phyloP scores from a whole-genome alignment of 2,797 vertebrate species.

The Microctenopoma stevenorrisi region DNA sequence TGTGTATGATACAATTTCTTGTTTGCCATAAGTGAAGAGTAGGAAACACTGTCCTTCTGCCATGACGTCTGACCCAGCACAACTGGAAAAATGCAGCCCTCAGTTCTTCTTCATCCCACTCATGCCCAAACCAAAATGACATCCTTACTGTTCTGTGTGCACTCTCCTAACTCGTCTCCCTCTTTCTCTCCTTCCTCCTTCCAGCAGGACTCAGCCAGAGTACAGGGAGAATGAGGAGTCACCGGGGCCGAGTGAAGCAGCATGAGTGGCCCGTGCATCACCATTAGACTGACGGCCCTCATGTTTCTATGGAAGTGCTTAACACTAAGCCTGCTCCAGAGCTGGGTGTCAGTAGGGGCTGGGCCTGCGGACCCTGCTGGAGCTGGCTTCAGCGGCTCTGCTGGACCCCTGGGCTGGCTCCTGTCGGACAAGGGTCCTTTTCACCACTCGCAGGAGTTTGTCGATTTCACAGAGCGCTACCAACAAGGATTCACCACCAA shows the following conservation, averaged over 20 bases:
- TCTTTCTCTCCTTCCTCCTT: constrained; percentile 12
- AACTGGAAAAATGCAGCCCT: constrained; percentile 1
- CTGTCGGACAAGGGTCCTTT: constrained; percentile 98
- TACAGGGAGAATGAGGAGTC: constrained; percentile 93
- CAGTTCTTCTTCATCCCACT: constrained; percentile 10
- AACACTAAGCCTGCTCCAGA: constrained; percentile 92
- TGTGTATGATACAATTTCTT: neutral
- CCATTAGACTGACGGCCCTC: constrained; percentile 94
- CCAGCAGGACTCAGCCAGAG: constrained; percentile 56
- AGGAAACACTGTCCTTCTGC: neutral
- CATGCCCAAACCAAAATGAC: constrained; percentile 13
- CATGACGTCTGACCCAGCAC: neutral
- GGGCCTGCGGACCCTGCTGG: constrained; percentile 75
- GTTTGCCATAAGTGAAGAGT: neutral
- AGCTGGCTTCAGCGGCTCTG: constrained; percentile 89
- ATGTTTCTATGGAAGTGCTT: constrained; percentile 99
- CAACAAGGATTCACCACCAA: constrained; percentile 97
- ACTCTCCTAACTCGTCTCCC: constrained; percentile 7
- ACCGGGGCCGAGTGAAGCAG: constrained; percentile 93
- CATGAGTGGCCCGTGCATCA: constrained; percentile 96
- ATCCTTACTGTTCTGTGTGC: constrained; percentile 10
- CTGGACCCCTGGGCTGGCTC: constrained; percentile 95
- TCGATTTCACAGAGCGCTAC: constrained; percentile 96
- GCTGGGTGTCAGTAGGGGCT: constrained; percentile 85
- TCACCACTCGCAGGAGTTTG: constrained; percentile 95